phyloP scores from a whole-genome alignment of 1,140 invertebrate genomes.

The Saccostrea echinata region DNA sequence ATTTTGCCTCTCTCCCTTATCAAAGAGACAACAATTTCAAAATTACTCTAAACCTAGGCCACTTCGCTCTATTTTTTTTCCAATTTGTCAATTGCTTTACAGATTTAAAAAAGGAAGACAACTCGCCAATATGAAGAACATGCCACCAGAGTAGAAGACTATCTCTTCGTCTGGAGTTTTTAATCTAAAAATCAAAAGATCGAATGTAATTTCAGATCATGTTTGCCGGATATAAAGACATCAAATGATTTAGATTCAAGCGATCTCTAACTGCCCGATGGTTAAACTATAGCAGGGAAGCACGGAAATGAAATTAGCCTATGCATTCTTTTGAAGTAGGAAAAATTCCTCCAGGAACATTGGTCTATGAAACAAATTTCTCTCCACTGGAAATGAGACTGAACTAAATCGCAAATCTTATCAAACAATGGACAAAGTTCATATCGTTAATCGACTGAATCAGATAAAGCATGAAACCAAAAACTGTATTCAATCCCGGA shows the following conservation, averaged over 20 bases:
- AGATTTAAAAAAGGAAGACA: background rate
- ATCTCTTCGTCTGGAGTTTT: background rate
- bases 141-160: background rate
- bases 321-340: background rate
- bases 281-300: background rate
- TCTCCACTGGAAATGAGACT: background rate
- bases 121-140: background rate
- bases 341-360: background rate
- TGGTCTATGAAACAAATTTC: constrained; percentile 6
- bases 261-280: background rate
- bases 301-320: constrained; percentile 14
- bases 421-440: background rate
- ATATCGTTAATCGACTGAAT: background rate
- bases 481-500: background rate
- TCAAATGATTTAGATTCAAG: background rate
- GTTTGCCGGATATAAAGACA: background rate
- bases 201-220: background rate
- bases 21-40: no score
- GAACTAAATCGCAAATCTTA: background rate
- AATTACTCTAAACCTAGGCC: no score
- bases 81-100: no score
- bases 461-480: background rate
- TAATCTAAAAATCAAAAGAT: background rate
- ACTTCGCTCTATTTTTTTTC: no score
- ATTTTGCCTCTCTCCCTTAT: no score